Evolutionary conservation across 2,888 invertebrate genomes (phyloP).

Genomic region (Bellardia pandia): DNA sequence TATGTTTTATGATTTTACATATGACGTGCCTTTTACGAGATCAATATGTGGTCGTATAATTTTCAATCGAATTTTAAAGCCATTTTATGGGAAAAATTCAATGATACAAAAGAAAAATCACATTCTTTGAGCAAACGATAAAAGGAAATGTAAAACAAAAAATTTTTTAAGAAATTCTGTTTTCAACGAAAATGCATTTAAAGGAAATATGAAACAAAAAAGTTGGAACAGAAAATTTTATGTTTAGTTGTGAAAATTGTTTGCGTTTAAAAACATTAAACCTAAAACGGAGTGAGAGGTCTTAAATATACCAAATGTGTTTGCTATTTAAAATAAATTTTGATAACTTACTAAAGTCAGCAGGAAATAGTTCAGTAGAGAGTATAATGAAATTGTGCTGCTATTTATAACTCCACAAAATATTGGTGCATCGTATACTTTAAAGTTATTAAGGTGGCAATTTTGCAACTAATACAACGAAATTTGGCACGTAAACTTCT

Average conservation of each 20-base stretch:
- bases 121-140: neutral
- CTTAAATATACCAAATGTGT: too few species aligned
- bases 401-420: too few species aligned
- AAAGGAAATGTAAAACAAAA: constrained; percentile 12
- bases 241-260: constrained; percentile 62
- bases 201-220: neutral
- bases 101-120: constrained; percentile 3
- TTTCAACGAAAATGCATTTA: constrained; percentile 34
- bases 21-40: constrained; percentile 48
- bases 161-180: constrained; percentile 47
- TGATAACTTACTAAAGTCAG: too few species aligned
- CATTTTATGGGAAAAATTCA: constrained; percentile 37
- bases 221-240: constrained; percentile 18
- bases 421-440: too few species aligned
- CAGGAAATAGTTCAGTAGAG: too few species aligned
- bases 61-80: constrained; percentile 32
- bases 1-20: constrained; percentile 36
- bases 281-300: neutral
- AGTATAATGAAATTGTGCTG: too few species aligned
- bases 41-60: constrained; percentile 58
- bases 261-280: neutral
- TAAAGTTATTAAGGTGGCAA: too few species aligned
- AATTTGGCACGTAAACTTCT: too few species aligned
- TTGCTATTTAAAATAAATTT: too few species aligned
- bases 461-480: too few species aligned